Percentiles rank a stretch among this genome's conserved stretches.
Conservation (phyloP, 2,888 invertebrate genomes). For the Pristionchus maxplancki region DNA sequence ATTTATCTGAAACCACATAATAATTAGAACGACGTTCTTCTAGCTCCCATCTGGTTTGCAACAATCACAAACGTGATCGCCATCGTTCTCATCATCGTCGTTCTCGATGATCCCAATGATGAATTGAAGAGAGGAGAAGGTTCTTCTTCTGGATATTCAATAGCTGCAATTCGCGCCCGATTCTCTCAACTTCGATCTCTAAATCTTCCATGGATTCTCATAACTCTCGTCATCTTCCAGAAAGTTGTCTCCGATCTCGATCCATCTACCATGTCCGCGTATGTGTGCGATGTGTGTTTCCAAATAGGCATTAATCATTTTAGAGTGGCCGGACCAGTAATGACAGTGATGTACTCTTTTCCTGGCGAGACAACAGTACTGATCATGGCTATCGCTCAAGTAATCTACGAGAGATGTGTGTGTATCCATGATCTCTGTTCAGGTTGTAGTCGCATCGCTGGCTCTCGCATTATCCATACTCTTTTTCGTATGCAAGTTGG, state of each 20-base stretch:
- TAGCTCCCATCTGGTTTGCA: conserved; percentile 16
- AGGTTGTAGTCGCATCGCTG: not conserved
- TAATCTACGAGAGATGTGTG: not conserved
- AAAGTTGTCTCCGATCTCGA: not conserved
- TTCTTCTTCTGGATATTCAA: not conserved
- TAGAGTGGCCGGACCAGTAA: not conserved
- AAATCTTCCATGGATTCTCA: conserved; percentile 1
- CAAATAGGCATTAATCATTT: not conserved
- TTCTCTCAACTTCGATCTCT: not conserved
- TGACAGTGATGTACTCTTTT: not conserved
- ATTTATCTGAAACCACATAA: too few species aligned
- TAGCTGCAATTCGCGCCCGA: not conserved
- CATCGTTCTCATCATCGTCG: not conserved
- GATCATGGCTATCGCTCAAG: not conserved
- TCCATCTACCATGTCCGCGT: not conserved
- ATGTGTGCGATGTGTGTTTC: not conserved
- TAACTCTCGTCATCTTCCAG: not conserved
- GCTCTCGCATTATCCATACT: not conserved
- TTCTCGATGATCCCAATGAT: not conserved
- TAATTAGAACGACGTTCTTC: not conserved
- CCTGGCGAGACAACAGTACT: not conserved
- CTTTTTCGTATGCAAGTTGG: not conserved
- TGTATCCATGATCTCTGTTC: not conserved
- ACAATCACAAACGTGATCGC: conserved; percentile 1
- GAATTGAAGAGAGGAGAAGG: not conserved